phyloP scores from a whole-genome alignment of 2,113 vertebrate genomes.

The Ptilonorhynchus violaceus region DNA sequence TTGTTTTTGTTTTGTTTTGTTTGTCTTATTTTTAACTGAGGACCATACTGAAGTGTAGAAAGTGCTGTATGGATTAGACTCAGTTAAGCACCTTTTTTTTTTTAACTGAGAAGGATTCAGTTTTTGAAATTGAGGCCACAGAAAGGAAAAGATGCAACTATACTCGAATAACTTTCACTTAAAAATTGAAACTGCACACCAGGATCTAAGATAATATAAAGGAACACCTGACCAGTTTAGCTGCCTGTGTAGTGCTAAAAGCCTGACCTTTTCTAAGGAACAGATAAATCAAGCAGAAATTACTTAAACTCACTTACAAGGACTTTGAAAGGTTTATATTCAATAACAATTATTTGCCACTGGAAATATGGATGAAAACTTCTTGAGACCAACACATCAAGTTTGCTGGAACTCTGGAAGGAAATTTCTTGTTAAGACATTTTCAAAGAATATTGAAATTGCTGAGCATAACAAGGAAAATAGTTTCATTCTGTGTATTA shows the following conservation, averaged over 20 bases:
- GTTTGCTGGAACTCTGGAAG: neutral
- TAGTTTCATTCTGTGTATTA: neutral
- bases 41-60: neutral
- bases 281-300: neutral
- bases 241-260: neutral
- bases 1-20: neutral
- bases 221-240: neutral
- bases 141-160: neutral
- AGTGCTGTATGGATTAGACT: neutral
- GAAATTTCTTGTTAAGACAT: neutral
- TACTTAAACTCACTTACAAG: neutral
- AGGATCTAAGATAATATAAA: neutral
- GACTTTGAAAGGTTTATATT: neutral
- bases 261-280: neutral
- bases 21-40: neutral
- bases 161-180: neutral
- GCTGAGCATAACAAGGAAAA: neutral
- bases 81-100: neutral
- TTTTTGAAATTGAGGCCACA: neutral
- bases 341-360: neutral
- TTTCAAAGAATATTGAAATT: slow-evolving; percentile 1
- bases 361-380: neutral
- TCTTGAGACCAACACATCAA: neutral
- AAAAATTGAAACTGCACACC: neutral
- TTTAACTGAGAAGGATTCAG: neutral